Evolutionary conservation across 2,113 vertebrate genomes (phyloP).

Genomic region (Eubucco bourcierii): DNA sequence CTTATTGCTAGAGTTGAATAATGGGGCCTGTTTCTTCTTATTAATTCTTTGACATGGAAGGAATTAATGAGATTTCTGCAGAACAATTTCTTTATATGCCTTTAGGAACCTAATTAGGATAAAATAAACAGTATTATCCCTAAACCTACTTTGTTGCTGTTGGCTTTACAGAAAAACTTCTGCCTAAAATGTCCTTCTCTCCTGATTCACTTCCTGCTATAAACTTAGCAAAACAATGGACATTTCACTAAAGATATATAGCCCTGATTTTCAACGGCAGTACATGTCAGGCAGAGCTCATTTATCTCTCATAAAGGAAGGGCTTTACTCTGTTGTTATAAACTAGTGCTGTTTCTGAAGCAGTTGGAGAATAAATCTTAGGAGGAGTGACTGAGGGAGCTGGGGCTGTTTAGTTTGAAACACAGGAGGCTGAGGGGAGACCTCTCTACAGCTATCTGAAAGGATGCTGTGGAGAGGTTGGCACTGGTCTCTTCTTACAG

Average conservation of each 20-base stretch:
- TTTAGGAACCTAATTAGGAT: constrained; percentile 25
- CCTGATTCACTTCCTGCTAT: constrained; percentile 53
- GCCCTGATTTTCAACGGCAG: not conserved
- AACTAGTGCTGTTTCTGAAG: not conserved
- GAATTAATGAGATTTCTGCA: constrained; percentile 24
- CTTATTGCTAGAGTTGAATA: constrained; percentile 35
- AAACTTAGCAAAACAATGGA: constrained; percentile 43
- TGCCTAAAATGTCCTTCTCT: constrained; percentile 27
- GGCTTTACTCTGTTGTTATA: not conserved
- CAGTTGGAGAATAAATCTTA: not conserved
- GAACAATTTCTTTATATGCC: constrained; percentile 25
- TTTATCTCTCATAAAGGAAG: not conserved
- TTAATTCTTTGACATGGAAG: constrained; percentile 45
- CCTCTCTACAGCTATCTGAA: too few relatives aligned
- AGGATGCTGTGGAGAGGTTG: too few relatives aligned
- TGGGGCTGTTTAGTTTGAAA: too few relatives aligned
- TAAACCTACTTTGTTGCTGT: constrained; percentile 20
- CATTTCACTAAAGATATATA: constrained; percentile 27
- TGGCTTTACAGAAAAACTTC: constrained; percentile 38
- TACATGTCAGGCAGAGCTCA: not conserved
- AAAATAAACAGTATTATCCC: constrained; percentile 39
- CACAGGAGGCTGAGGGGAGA: too few relatives aligned
- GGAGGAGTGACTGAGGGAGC: too few relatives aligned
- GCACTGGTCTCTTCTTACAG: too few relatives aligned
- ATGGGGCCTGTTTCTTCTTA: constrained; percentile 19